Evolutionary conservation across 2,797 vertebrate genomes (phyloP).

Genomic region (Malurus splendens): DNA sequence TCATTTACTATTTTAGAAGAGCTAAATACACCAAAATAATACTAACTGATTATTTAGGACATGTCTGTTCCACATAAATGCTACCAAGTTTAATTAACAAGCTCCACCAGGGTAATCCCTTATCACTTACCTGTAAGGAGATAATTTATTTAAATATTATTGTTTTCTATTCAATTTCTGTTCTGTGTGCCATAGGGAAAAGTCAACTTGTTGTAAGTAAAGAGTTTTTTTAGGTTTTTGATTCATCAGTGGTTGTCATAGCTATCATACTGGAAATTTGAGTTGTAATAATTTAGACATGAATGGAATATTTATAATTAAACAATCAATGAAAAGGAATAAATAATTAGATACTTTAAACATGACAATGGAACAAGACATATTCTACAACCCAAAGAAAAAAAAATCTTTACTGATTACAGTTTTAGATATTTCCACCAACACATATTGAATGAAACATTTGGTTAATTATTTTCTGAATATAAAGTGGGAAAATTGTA

Average conservation of each 20-base stretch:
- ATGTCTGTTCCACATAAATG: accelerated
- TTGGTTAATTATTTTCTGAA: background rate
- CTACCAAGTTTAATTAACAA: background rate
- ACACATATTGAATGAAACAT: background rate
- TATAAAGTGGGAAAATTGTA: background rate
- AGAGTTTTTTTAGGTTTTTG: accelerated
- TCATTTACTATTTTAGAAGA: background rate
- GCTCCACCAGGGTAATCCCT: background rate
- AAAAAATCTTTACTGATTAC: background rate
- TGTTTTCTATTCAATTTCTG: background rate
- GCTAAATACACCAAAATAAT: background rate
- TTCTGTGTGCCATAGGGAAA: background rate
- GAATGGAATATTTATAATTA: background rate
- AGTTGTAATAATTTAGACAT: background rate
- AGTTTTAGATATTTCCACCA: background rate
- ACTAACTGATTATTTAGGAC: background rate
- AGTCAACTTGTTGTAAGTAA: background rate
- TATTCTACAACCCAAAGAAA: background rate
- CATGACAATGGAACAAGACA: background rate
- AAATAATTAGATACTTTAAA: background rate
- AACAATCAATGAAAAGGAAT: background rate
- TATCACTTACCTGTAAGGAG: background rate
- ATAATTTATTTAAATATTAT: background rate
- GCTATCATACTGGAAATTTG: background rate
- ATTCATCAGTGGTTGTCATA: background rate